Evolutionary conservation across 2,113 vertebrate species (phyloP), one percentile per base, ranked within the genome.

Genomic region (Ageneiosus marmoratus): DNA sequence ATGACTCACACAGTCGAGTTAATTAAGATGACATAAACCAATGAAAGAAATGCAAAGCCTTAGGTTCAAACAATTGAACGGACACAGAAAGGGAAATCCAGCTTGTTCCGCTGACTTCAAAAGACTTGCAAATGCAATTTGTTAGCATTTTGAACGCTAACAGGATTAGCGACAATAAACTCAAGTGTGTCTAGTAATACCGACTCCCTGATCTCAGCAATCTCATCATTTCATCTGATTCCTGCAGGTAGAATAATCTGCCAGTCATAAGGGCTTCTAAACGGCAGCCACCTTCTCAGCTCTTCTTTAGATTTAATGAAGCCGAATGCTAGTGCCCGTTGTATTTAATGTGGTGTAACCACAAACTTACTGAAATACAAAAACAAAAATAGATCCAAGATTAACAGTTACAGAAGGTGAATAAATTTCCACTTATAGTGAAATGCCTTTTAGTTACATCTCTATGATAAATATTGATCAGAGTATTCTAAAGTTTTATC

Each of bases 171-270:
- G 27, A 41, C 4, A 2, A 73, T 60, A 46, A 60, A 60, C 80
- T 82, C 34, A 4, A 82, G 69, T 34, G 55, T 74, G 69, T 82
- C 80, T n/a, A 24, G 53, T 73, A 50, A 56, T 6, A 27, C 37
- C 12, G 80, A 60, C 53, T 74, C 37, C 53, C 80, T 82, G 69
- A 82, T 56, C n/a, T n/a, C n/a, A n/a, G 55, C 11, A 62, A 27
- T 67, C 62, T 55, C 70, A 20, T 8, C 27, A 3, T 74, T 82
- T 82, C 69, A 48, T 82, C 51, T 73, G 16, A 29, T 22, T 34
- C 73, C 41, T 34, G n/a, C 55, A n/a, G 55, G 80, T 58, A n/a
- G 37, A 34, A 60, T 44, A 34, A 73, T 44, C 67, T 24, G 51
- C 60, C 32, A 6, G 41, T 44, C 41, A 12, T 34, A 74, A 48